Evolutionary conservation across 2,888 invertebrate species (phyloP), one percentile per base, ranked within the genome.

Genomic region (Limnephilus auricula): DNA sequence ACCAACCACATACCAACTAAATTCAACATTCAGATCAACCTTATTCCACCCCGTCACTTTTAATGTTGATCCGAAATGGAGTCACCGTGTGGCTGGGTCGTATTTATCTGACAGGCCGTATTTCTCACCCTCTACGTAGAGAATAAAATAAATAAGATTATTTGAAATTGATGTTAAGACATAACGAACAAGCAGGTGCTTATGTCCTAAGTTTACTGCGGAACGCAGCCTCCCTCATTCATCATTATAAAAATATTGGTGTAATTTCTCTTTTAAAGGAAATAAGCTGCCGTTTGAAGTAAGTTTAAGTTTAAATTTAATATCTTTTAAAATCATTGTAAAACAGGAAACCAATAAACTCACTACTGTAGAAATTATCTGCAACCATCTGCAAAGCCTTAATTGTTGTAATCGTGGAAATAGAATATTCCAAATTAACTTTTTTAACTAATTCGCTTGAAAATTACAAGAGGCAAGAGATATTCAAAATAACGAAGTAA

Each of bases 11-110:
- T 13, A 45, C 45, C 50, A 50, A 50, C 65, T 25, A 65, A 65
- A 65, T 25, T 65, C 65, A 65, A 65, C n/a, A 65, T 65, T 65
- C 65, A 65, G n/a, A 65, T 9, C 65, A 65, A 65, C 65, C 85
- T 40, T 40, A 85, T 45, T 80, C 32, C 18, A 80, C 80, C 80
- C 80, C 80, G 18, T 80, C 80, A 80, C 80, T 31, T 80, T 31
- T 80, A 80, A 80, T 80, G 80, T 32, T 32, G 30, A 80, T 80
- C 32, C 32, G 80, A 80, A 31, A 13, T 32, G 15, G 31, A 80
- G 80, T 80, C 31, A 31, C 80, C 80, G 31, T 15, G 15, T 31
- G 18, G 32, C 31, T 31, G 80, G 80, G 18, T 80, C 80, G 30
- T 15, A 80, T 80, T 80, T 80, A 80, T 80, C 80, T 32, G 80